These are phyloP conservation scores for Campoletis sonorensis DNA, from an alignment of 1,140 invertebrate species.

Conservation along the genomic window DNA sequence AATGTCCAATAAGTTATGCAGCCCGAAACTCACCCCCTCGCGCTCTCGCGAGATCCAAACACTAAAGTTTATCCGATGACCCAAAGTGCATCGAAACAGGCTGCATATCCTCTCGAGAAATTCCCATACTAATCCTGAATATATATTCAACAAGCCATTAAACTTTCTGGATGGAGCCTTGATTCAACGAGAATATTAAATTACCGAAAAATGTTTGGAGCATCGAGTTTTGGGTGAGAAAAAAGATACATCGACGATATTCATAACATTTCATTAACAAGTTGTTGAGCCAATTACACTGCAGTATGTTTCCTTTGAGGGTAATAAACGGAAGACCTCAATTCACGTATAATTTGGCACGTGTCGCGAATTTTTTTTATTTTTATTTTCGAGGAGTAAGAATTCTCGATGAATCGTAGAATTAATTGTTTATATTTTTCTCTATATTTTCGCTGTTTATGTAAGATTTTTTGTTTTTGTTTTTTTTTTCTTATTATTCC, in stretches of 20 bases:
- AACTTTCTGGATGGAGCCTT: slow-evolving; percentile 3
- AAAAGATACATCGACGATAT: not conserved
- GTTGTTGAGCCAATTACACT: too few species aligned
- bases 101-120: slow-evolving; percentile 3
- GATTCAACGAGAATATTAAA: not conserved
- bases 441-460: too few species aligned
- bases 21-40: not conserved
- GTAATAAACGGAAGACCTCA: too few species aligned
- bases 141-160: not conserved
- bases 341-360: too few species aligned
- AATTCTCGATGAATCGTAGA: not conserved
- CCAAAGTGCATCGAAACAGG: slow-evolving; percentile 2
- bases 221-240: not conserved
- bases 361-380: not conserved
- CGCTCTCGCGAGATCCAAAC: slow-evolving; percentile 12
- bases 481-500: too few species aligned
- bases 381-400: not conserved
- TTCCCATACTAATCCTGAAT: not conserved
- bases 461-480: too few species aligned
- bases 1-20: not conserved
- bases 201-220: not conserved
- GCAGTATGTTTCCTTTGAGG: too few species aligned
- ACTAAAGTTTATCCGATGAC: slow-evolving; percentile 7
- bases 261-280: too few species aligned
- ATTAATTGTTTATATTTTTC: not conserved